A percentile compares a stretch with the other conserved stretches of the same genome.
Evolutionary conservation across 2,888 invertebrate species (phyloP).

Genomic region (Ectobius pallidus): DNA sequence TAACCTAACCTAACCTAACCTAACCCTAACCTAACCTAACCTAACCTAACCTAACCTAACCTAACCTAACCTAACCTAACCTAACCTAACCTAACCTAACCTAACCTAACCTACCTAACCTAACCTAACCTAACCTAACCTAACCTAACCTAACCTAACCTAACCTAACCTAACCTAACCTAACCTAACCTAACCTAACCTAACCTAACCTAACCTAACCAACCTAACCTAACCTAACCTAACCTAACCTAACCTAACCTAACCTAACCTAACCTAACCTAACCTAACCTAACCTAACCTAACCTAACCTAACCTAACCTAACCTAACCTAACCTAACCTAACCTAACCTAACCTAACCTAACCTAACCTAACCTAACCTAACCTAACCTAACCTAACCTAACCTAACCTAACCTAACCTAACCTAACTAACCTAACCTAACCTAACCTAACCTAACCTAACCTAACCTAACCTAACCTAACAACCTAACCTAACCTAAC

Average conservation of each 20-base stretch:
- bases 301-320: conserved; percentile 46
- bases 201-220: conserved; percentile 6
- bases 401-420: conserved; percentile 1
- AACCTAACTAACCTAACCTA: background rate
- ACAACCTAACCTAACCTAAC: conserved; percentile 3
- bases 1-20: conserved; percentile 38
- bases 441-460: background rate
- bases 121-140: conserved; percentile 35
- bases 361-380: conserved; percentile 17
- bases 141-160: conserved; percentile 30
- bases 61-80: conserved; percentile 32
- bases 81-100: conserved; percentile 21
- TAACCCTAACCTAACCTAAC: conserved; percentile 42
- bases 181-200: conserved; percentile 1
- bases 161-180: conserved; percentile 32
- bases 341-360: conserved; percentile 46
- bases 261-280: conserved; percentile 40
- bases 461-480: background rate
- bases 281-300: conserved; percentile 47
- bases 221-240: conserved; percentile 26
- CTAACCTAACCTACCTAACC: conserved; percentile 32
- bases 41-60: conserved; percentile 41
- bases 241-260: conserved; percentile 28
- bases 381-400: conserved; percentile 27
- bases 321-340: conserved; percentile 46